These are phyloP conservation scores for Diorhabda sublineata DNA, from an alignment of 1,140 invertebrate genomes.

Conservation along the genomic window DNA sequence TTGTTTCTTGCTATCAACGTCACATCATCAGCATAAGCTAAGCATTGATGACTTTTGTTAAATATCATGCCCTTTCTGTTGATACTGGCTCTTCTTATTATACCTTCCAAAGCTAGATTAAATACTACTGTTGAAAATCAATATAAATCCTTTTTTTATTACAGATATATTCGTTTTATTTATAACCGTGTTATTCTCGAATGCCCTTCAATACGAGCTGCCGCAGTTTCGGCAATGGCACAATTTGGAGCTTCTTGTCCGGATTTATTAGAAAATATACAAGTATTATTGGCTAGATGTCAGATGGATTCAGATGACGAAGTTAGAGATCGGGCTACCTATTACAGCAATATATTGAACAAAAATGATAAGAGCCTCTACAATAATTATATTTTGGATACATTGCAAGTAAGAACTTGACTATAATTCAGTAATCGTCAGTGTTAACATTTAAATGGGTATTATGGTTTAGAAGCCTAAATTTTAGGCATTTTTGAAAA, in stretches of 20 bases:
- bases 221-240: conserved; percentile 94
- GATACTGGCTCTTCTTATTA: no score
- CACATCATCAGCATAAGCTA: no score
- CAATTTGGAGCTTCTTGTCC: conserved; percentile 96
- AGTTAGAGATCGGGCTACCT: conserved; percentile 96
- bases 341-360: conserved; percentile 85
- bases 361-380: conserved; percentile 61
- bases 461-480: no score
- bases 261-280: conserved; percentile 83
- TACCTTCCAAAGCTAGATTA: no score
- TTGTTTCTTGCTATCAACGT: no score
- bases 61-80: no score
- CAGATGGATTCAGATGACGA: conserved; percentile 97
- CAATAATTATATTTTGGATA: conserved; percentile 82
- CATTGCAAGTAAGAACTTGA: conserved; percentile 50
- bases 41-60: no score
- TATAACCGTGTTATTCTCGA: conserved; percentile 99
- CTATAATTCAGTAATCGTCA: no score
- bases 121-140: neutral
- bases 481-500: no score
- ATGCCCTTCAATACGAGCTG: conserved; percentile 88
- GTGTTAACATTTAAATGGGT: no score
- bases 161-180: conserved; percentile 93
- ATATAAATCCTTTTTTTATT: conserved; percentile 23
- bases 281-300: conserved; percentile 78